Base-by-base conservation (phyloP, 2,888 invertebrate species). In the Marronus borbonicus region DNA sequence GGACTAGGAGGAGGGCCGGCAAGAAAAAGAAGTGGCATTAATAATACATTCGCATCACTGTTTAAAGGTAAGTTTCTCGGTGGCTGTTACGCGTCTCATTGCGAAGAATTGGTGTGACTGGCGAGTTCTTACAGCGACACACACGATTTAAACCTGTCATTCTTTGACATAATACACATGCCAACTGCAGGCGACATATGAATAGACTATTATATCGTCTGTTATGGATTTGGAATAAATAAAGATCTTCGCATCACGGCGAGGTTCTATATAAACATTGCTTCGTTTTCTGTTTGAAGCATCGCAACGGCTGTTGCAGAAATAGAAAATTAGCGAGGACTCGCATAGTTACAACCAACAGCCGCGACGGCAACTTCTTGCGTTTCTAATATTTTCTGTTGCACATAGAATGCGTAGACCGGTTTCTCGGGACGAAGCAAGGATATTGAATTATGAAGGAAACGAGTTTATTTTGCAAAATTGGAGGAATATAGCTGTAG, bases 171-270 rank as follows among this genome's bases (percentile, higher is more conserved):
- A 20, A 49, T 28, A 68, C 17, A 12, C 50, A 50, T 28, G 68
- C 50, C 24, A 20, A 68, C 49, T 24, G 2, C 10, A 49, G 68
- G 50, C 50, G 68, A 68, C 68, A 14, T 49, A 49, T 68, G 68
- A 68, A 68, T 68, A 68, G 68, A 68, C 68, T 50, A 50, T 68
- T 68, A 50, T 50, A 50, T 68, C 68, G 68, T 68, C 28, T 20
- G 68, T 50, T 68, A 68, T 50, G 68, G 50, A 20, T 24, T 68
- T 50, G 4, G 12, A 50, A 68, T 68, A 68, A 50, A 68, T 68
- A 68, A 68, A 68, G 49, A 68, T 68, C 50, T 49, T 28, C n/a
- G 62, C 62, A 14, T 8, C 55, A 7, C 31, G 20, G 7, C 55
- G 55, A 20, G 3, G 24, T 20, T 20, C 8, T 55, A 31, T 31